Base-by-base conservation (phyloP, 2,888 invertebrate genomes). In the Melanostoma mellinum region DNA sequence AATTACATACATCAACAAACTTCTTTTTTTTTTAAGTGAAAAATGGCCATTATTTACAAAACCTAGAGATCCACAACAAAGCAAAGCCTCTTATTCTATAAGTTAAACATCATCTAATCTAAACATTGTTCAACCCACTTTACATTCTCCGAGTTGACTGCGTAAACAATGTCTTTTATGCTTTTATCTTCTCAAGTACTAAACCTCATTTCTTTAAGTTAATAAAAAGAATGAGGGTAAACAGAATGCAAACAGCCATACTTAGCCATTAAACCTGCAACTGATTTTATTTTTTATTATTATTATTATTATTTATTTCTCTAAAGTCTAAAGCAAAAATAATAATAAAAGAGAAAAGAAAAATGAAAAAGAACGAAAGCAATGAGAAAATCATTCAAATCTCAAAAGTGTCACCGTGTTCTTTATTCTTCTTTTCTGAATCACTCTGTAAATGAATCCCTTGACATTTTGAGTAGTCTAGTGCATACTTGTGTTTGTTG, bases 361-460 rank as follows among this genome's bases (percentile, higher is more conserved):
- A 40, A 40, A 40, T 20, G n/a, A n/a, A 30, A 58, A 42, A 32
- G 42, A 5, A 20, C 52, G 10, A n/a, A 76, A 55, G 61, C 60
- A 69, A 65, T 35, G 20, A 67, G 65, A 61, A 60, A 58, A 65
- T 68, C 48, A 77, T 71, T 76, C 76, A 76, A 55, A 74, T 72
- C 76, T 81, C 48, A 61, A 82, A 82, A 73, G 82, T 77, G 77
- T 77, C 72, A 38, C 61, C 67, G 60, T 72, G 63, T 63, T 73
- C 58, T 63, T 55, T 32, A 30, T 42, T 61, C 10, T 72, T 56
- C 61, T 60, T 65, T 73, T 73, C 42, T 58, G 78, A 69, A 82
- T 73, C 72, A 77, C 82, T 82, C 82, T 82, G 73, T 77, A 82
- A 77, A 82, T 77, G 77, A 82, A 82, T 82, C 82, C 82, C 77